Base-by-base conservation (phyloP, 2,113 vertebrate species). In the Mormoops blainvillei region DNA sequence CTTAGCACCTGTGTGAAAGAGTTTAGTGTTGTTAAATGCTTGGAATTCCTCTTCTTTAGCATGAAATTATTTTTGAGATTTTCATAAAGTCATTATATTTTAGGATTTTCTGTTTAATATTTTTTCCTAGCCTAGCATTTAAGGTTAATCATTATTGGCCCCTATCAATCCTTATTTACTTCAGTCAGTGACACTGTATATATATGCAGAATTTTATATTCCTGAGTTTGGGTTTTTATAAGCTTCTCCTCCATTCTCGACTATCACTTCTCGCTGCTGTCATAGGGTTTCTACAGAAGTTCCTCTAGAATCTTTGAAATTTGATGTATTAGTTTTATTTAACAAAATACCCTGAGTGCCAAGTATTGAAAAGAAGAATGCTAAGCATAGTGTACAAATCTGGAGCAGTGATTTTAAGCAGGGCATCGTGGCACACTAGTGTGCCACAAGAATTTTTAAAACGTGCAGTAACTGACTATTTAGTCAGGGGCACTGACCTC, bases 11-110 rank as follows among this genome's bases (percentile, higher is more conserved):
- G 33, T 77, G 68, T 31, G 50, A n/a, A 89, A 89, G 19, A 93
- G 65, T 28, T 93, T 86, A 93, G 58, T 58, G 43, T n/a, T 91
- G 2, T 92, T 52, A 95, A 93, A 93, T 76, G 33, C 65, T 70
- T 96, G 36, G 56, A 43, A 76, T 96, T 89, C 81, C 56, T 61
- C 58, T 38, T 76, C 78, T 80, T 48, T 33, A 80, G 14, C 87
- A 38, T 87, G 45, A 89, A 92, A 90, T 76, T 12, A 63, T 52
- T 94, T 96, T 87, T 87, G 24, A 61, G 58, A 61, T 61, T 61
- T 26, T 28, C 26, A 28, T 61, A 61, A 5, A 12, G 58, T 7
- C 26, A 61, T 61, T 61, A 61, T 61, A 22, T 61, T 61, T 61
- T 61, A 61, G 58, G 58, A 28, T 61, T 28, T 61, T 26, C 9